A percentile compares a stretch with the other conserved stretches of the same genome.
Evolutionary conservation across 2,113 vertebrate genomes (phyloP).

Genomic region (Chrysochloris asiatica): DNA sequence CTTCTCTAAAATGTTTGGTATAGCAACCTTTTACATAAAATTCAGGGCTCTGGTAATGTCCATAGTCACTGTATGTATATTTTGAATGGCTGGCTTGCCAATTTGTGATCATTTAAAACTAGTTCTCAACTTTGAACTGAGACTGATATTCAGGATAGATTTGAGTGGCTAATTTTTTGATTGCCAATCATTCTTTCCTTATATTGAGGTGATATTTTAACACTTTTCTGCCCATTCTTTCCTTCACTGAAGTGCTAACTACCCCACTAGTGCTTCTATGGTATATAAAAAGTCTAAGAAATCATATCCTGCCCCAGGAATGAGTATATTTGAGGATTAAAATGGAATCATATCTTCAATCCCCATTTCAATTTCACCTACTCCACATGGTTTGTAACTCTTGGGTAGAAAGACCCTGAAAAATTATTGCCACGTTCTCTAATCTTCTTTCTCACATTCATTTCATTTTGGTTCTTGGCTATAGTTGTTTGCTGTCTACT

Average conservation of each 20-base stretch:
- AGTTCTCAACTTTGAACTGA: slow-evolving; percentile 19
- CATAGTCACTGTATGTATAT: background rate
- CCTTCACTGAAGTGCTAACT: slow-evolving; percentile 15
- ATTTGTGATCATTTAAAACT: background rate
- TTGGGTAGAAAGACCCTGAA: background rate
- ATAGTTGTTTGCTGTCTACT: background rate
- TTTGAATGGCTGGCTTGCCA: background rate
- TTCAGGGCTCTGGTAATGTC: background rate
- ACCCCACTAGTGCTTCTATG: background rate
- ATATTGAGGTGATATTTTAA: background rate
- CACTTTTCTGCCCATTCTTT: background rate
- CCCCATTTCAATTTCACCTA: slow-evolving; percentile 55
- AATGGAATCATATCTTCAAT: background rate
- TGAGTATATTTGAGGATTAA: slow-evolving; percentile 7
- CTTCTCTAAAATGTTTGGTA: background rate
- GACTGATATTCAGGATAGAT: slow-evolving; percentile 7
- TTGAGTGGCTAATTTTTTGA: slow-evolving; percentile 4
- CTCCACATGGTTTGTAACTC: slow-evolving; percentile 22
- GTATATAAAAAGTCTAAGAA: background rate
- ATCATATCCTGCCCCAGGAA: background rate
- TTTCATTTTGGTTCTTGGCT: slow-evolving; percentile 43
- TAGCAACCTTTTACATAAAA: background rate
- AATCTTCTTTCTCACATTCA: slow-evolving; percentile 27
- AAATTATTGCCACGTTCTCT: slow-evolving; percentile 47
- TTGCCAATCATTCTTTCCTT: slow-evolving; percentile 12